A percentile compares a stretch with the other conserved stretches of the same genome.
Conservation (phyloP, 1,140 invertebrate species). For the Sitophilus oryzae region DNA sequence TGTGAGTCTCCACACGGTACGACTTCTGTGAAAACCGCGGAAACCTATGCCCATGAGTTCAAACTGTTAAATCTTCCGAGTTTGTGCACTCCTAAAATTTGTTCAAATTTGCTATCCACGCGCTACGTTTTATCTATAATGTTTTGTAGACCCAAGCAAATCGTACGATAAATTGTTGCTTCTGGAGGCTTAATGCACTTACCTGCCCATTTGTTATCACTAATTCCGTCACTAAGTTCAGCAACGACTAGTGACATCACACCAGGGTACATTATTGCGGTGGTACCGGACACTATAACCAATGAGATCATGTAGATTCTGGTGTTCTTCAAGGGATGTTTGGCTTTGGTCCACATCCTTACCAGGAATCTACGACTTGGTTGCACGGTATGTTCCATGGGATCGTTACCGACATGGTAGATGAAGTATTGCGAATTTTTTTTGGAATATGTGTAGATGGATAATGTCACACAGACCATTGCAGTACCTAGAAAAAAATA, state of each 20-base stretch:
- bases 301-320: slow-evolving; percentile 15
- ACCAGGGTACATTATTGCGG: slow-evolving; percentile 28
- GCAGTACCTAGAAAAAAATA: slow-evolving; percentile 15
- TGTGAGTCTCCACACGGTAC: too few relatives aligned
- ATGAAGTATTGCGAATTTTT: slow-evolving; percentile 28
- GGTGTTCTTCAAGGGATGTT: background rate
- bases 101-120: too few relatives aligned
- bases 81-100: too few relatives aligned
- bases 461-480: slow-evolving; percentile 18
- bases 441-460: slow-evolving; percentile 17
- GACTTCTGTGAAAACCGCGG: too few relatives aligned
- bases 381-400: background rate
- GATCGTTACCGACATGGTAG: slow-evolving; percentile 18
- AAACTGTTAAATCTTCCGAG: too few relatives aligned
- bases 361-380: slow-evolving; percentile 8
- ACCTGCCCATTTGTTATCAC: slow-evolving; percentile 20
- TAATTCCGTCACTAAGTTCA: slow-evolving; percentile 11
- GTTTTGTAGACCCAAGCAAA: too few relatives aligned
- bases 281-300: slow-evolving; percentile 23
- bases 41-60: too few relatives aligned
- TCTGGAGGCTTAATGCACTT: too few relatives aligned
- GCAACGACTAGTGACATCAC: slow-evolving; percentile 25
- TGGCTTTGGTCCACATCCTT: slow-evolving; percentile 12
- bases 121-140: too few relatives aligned
- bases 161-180: too few relatives aligned